Evolutionary conservation across 1,140 invertebrate genomes (phyloP), one percentile per base, ranked within the genome.

Genomic region (Oreohelix idahoensis): DNA sequence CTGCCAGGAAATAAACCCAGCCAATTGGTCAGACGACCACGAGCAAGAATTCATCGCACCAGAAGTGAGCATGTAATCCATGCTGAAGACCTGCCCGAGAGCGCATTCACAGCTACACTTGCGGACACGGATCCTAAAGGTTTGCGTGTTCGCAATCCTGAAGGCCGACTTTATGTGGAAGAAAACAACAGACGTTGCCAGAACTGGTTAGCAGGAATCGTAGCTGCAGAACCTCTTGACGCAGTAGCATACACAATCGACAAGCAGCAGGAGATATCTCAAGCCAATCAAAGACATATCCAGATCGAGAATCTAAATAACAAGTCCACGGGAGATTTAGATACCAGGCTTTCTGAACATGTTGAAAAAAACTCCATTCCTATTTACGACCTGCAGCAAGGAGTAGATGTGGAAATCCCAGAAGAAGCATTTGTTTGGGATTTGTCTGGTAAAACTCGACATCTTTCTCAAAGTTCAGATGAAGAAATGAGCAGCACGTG

Each of bases 141-240:
- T 69, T 80, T 90, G 11, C 86, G 88, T 15, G 42, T 87, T n/a
- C 78, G 84, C 38, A 84, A 83, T 42, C 84, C 84, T 53, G 88
- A 89, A 74, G 88, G 88, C 36, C 86, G 84, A 15, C 81, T 88
- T 51, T 86, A 88, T 69, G 86, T 87, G 76, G 88, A 90, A 71
- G 91, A 90, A 74, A 91, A 90, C 70, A 88, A 90, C 32, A 82
- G 87, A 69, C 89, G 90, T 51, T 92, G 91, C 81, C 89, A 89
- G 83, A 90, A 70, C 38, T 92, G 91, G 91, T 82, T 92, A 76
- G 86, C 87, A 63, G 89, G 86, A 81, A 88, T 92, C 36, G 85
- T 89, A 81, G 89, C 87, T 2, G 88, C 87, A 58, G 87, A 89
- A 42, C 90, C 90, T 23, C 86, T 89, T 39, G 89, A 90, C 69